These are phyloP conservation scores for Ramphastos sulfuratus DNA, from an alignment of 2,113 vertebrate genomes.

Conservation along the genomic window DNA sequence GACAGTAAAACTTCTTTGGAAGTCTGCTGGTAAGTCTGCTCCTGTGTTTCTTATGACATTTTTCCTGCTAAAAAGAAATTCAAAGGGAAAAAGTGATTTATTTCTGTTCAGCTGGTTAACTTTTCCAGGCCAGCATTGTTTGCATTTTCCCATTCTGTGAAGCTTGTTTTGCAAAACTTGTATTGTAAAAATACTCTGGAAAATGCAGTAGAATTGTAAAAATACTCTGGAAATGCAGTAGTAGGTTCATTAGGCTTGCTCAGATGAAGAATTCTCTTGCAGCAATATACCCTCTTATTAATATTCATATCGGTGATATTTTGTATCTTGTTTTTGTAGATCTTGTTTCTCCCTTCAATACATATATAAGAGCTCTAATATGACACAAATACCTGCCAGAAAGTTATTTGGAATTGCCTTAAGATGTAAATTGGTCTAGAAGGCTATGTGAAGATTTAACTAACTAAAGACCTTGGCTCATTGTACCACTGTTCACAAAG, in stretches of 20 bases:
- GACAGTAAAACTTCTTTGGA: constrained; percentile 71
- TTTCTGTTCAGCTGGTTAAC: background rate
- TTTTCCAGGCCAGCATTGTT: background rate
- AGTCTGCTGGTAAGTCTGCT: constrained; percentile 63
- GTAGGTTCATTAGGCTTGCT: background rate
- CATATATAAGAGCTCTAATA: background rate
- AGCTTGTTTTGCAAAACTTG: background rate
- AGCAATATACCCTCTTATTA: background rate
- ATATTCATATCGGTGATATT: background rate
- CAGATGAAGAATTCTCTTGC: background rate
- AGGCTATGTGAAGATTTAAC: background rate
- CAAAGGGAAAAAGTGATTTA: background rate
- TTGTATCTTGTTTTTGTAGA: background rate
- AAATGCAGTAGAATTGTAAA: background rate
- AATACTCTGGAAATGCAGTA: background rate
- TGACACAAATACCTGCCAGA: background rate
- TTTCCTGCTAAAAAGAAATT: background rate
- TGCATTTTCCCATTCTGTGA: constrained; percentile 6
- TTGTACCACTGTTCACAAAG: background rate
- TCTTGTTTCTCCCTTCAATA: background rate
- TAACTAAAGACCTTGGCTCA: background rate
- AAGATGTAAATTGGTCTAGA: background rate
- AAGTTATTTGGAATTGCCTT: background rate
- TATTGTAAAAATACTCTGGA: background rate
- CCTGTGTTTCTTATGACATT: background rate